phyloP scores from a whole-genome alignment of 2,888 invertebrate species.

The Drosophila quinaria region DNA sequence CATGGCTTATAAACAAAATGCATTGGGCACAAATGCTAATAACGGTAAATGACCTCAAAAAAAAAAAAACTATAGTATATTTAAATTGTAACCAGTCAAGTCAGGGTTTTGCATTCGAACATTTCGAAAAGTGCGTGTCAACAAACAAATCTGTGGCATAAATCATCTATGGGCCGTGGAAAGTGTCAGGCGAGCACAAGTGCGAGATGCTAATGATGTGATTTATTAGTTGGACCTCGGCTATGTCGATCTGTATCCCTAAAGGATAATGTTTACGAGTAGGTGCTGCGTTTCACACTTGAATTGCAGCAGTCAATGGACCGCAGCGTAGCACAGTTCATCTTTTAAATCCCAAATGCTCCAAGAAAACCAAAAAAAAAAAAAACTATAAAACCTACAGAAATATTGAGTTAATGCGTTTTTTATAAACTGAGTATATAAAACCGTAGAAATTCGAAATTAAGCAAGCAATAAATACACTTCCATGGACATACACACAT shows the following conservation, averaged over 20 bases:
- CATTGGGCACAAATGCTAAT: slow-evolving; percentile 76
- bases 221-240: slow-evolving; percentile 61
- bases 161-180: slow-evolving; percentile 60
- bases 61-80: background rate
- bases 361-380: slow-evolving; percentile 35
- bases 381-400: slow-evolving; percentile 23
- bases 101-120: slow-evolving; percentile 42
- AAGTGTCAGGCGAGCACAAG: slow-evolving; percentile 43
- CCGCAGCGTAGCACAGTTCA: slow-evolving; percentile 47
- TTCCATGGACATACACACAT: slow-evolving; percentile 25
- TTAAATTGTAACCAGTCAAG: slow-evolving; percentile 37
- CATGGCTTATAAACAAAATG: slow-evolving; percentile 60
- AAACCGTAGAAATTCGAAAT: slow-evolving; percentile 42
- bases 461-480: slow-evolving; percentile 33
- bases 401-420: slow-evolving; percentile 41
- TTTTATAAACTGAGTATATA: slow-evolving; percentile 51
- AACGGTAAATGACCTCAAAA: slow-evolving; percentile 66
- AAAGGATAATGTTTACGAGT: slow-evolving; percentile 61
- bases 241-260: slow-evolving; percentile 20
- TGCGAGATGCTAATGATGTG: slow-evolving; percentile 71
- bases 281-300: slow-evolving; percentile 75
- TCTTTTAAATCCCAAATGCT: slow-evolving; percentile 30
- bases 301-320: slow-evolving; percentile 65
- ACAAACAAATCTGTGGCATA: slow-evolving; percentile 69
- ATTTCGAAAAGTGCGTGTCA: slow-evolving; percentile 53